phyloP scores from a whole-genome alignment of 2,888 invertebrate genomes.

The Rotaria sp. region DNA sequence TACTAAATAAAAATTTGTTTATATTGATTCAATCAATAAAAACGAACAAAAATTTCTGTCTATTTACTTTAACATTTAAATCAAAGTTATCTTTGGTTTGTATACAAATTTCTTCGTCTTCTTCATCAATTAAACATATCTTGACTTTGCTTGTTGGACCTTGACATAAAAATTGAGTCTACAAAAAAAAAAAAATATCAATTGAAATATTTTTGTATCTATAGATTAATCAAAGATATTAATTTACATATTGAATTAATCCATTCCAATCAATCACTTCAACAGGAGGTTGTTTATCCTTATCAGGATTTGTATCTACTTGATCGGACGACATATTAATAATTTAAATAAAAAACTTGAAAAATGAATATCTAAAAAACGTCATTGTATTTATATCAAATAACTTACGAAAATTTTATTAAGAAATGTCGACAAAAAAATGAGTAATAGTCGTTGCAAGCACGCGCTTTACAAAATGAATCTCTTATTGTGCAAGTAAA shows the following conservation, averaged over 20 bases:
- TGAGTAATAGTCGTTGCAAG: background rate
- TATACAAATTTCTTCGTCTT: background rate
- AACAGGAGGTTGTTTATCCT: background rate
- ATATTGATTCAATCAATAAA: no score
- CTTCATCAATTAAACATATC: constrained; percentile 19
- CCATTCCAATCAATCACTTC: background rate
- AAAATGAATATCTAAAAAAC: background rate
- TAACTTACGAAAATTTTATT: no score
- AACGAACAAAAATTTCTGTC: background rate
- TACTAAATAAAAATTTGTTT: background rate
- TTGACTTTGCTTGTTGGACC: background rate
- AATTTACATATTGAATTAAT: background rate
- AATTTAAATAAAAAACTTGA: background rate
- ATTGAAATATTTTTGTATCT: background rate
- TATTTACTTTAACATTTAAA: background rate
- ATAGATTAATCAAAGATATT: background rate
- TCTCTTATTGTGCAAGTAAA: background rate
- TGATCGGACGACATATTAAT: background rate
- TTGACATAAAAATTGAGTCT: background rate
- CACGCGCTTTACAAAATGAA: background rate
- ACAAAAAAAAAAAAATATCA: background rate
- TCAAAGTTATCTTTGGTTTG: background rate
- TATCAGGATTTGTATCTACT: background rate
- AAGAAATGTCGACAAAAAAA: background rate
- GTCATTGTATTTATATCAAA: background rate